Base-by-base conservation (phyloP, 2,797 vertebrate genomes). In the Sciurus carolinensis region DNA sequence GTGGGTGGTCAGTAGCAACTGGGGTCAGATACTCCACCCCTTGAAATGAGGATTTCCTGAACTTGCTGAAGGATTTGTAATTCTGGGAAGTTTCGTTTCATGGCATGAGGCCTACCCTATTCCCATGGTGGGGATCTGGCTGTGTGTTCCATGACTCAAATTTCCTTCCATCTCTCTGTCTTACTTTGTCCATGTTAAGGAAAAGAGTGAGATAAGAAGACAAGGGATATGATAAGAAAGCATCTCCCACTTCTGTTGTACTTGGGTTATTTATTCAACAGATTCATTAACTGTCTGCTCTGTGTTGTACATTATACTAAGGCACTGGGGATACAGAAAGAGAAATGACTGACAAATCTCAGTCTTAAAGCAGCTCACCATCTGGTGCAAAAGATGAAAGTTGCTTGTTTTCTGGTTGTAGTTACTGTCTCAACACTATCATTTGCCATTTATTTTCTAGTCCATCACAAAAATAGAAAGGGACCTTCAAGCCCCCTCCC, bases 381-480 rank as follows among this genome's bases (percentile, higher is more conserved):
- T 67, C 73, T 81, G 33, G 33, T 85, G 76, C 11, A 42, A 86
- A 59, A 76, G 64, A 75, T 18, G 83, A 82, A 81, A 93, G 36
- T 59, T 0, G 0, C 42, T 91, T 83, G 81, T 85, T 66, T 89
- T 80, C 52, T 80, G 76, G 33, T 87, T 14, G 50, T 67, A n/a
- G 24, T 50, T 67, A 64, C 47, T 75, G 33, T 67, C 15, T 73
- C 17, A n/a, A 85, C 4, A 24, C 52, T 88, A 0, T 86, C 59
- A 59, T 69, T 87, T 69, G 82, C 36, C 44, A 18, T 82, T 90
- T 92, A 62, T 87, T 93, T 92, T 95, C 87, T 92, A n/a, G 54
- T 87, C 59, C 24, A 54, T 93, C 66, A 94, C 69, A 88, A 64
- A 87, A 77, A 22, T 77, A n/a, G 90, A 92, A 92, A 62, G 87